These are phyloP conservation scores for Ctena decussata DNA, from an alignment of 2,888 invertebrate species.

Conservation along the genomic window DNA sequence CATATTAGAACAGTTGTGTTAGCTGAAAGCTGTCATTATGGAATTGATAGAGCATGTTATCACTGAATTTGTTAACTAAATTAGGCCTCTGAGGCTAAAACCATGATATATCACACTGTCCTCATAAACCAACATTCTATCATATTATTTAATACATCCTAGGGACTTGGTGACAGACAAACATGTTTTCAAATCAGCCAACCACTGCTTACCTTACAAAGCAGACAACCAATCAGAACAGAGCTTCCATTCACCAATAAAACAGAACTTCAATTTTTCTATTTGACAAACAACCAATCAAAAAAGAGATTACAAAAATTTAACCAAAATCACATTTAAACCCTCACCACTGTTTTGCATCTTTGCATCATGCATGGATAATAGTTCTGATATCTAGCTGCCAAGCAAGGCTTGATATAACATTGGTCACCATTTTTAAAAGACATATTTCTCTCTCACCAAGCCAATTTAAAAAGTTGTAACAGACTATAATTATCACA, in stretches of 20 bases:
- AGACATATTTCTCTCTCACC: background rate
- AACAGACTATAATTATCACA: slow-evolving; percentile 49
- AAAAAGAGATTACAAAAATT: background rate
- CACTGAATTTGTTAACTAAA: background rate
- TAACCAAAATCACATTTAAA: too few species aligned
- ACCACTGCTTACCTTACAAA: background rate
- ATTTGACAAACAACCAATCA: background rate
- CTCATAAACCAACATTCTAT: background rate
- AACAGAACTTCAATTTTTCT: too few species aligned
- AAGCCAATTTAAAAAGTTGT: background rate
- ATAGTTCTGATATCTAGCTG: too few species aligned
- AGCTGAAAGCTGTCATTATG: background rate
- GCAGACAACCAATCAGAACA: background rate
- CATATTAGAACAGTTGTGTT: background rate
- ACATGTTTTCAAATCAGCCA: background rate
- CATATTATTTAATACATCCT: background rate
- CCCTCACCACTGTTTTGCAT: too few species aligned
- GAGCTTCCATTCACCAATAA: background rate
- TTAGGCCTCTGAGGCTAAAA: slow-evolving; percentile 6
- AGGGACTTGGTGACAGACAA: background rate
- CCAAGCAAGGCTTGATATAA: too few species aligned
- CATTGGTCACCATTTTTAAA: background rate
- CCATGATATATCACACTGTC: background rate
- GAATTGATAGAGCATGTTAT: background rate
- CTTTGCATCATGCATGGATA: too few species aligned